Percentiles rank a stretch among this genome's conserved stretches.
Conservation (phyloP, 2,797 vertebrate species). For the Pelodytes ibericus region DNA sequence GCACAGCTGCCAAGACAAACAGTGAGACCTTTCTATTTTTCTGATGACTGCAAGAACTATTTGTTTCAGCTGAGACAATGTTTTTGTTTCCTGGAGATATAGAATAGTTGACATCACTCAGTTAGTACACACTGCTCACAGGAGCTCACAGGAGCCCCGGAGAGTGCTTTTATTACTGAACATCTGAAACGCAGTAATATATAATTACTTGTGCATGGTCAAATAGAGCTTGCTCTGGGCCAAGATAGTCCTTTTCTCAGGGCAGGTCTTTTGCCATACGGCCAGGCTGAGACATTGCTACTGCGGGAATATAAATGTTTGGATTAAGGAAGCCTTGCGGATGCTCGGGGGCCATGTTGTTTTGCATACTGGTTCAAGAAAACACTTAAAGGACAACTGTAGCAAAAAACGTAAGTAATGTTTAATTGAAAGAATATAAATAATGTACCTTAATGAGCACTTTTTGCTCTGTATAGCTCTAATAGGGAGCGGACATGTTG, state of each 20-base stretch:
- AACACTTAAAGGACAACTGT: no score
- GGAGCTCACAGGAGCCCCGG: no score
- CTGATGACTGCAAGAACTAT: slow-evolving; percentile 29
- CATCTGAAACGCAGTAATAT: neutral
- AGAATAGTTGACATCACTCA: slow-evolving; percentile 24
- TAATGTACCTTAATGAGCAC: no score
- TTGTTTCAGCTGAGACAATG: slow-evolving; percentile 38
- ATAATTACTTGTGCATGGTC: slow-evolving; percentile 26
- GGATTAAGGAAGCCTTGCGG: slow-evolving; percentile 39
- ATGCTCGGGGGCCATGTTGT: no score
- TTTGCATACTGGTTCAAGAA: no score
- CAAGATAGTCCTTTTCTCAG: slow-evolving; percentile 17
- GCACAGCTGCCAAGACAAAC: slow-evolving; percentile 47
- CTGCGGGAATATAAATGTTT: slow-evolving; percentile 18
- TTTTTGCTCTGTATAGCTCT: no score
- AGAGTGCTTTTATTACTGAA: slow-evolving; percentile 21
- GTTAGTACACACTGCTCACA: slow-evolving; percentile 18
- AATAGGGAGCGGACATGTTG: no score
- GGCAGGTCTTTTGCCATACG: neutral
- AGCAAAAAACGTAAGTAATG: no score
- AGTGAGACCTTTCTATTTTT: slow-evolving; percentile 27
- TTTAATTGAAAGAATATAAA: no score
- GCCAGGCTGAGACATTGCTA: neutral
- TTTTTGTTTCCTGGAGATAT: slow-evolving; percentile 32
- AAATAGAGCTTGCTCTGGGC: neutral